Evolutionary conservation across 2,888 invertebrate species (phyloP).

Genomic region (Caradrina clavipalpis): DNA sequence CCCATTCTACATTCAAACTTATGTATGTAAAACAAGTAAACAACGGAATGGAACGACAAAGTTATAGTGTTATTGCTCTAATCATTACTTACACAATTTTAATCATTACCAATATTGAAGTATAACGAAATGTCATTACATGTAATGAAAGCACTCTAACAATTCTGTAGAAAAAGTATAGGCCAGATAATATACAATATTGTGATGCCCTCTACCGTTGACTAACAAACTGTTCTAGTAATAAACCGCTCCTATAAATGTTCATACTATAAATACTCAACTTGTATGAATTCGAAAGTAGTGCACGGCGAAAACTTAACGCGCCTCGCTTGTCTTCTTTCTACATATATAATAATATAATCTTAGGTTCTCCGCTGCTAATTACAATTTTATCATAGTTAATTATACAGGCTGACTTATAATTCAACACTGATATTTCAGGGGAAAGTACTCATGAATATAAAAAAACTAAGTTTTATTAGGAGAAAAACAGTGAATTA

Average conservation of each 20-base stretch:
- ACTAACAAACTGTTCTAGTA: slow-evolving; percentile 31
- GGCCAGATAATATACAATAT: neutral
- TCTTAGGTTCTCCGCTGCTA: neutral
- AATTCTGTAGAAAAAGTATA: slow-evolving; percentile 4
- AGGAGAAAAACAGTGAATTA: neutral
- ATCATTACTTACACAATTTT: slow-evolving; percentile 11
- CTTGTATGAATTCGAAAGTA: slow-evolving; percentile 57
- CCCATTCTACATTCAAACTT: slow-evolving; percentile 48
- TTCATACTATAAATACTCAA: slow-evolving; percentile 49
- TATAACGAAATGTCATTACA: slow-evolving; percentile 10
- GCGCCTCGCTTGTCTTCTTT: slow-evolving; percentile 19
- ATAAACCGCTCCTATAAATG: slow-evolving; percentile 23
- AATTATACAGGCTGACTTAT: neutral
- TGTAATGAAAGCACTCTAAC: neutral
- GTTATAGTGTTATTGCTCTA: slow-evolving; percentile 12
- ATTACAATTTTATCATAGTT: slow-evolving; percentile 3
- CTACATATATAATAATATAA: slow-evolving; percentile 4
- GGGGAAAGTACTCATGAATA: neutral
- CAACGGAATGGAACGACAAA: slow-evolving; percentile 23
- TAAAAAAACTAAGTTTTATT: neutral
- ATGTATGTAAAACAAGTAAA: slow-evolving; percentile 3
- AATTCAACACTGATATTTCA: neutral
- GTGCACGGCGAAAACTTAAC: slow-evolving; percentile 36
- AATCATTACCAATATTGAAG: slow-evolving; percentile 4
- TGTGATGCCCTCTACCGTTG: neutral